These are phyloP conservation scores for Pectinophora gossypiella DNA, from an alignment of 1,140 invertebrate genomes.

Conservation along the genomic window DNA sequence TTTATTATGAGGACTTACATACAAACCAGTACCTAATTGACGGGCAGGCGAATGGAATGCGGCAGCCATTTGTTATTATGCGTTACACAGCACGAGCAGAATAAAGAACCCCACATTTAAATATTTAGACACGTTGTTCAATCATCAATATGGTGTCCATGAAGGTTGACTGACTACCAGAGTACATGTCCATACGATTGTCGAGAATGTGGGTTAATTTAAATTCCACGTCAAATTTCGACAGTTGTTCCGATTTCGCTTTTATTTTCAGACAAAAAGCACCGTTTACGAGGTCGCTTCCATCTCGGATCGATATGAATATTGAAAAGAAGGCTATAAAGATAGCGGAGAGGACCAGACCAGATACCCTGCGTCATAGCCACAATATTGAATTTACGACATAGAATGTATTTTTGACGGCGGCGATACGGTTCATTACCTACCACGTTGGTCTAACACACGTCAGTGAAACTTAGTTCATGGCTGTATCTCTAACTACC, in stretches of 20 bases:
- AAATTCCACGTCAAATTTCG: conserved; percentile 11
- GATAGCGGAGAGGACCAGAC: conserved; percentile 20
- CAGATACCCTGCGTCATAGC: conserved; percentile 16
- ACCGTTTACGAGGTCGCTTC: conserved; percentile 21
- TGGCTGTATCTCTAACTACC: too few species aligned
- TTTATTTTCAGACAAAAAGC: conserved; percentile 19
- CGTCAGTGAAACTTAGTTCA: too few species aligned
- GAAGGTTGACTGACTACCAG: conserved; percentile 6
- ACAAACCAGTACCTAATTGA: conserved; percentile 27
- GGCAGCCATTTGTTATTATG: conserved; percentile 58
- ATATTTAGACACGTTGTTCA: conserved; percentile 45
- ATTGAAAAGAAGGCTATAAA: conserved; percentile 32
- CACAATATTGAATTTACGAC: conserved; percentile 8
- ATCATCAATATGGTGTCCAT: conserved; percentile 30
- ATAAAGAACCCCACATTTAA: conserved; percentile 52
- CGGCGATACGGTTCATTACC: background rate
- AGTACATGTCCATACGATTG: conserved; percentile 14
- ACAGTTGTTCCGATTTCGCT: background rate
- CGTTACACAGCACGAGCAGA: conserved; percentile 37
- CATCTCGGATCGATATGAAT: conserved; percentile 28
- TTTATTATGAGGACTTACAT: conserved; percentile 14
- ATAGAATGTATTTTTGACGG: background rate
- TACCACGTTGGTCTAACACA: too few species aligned
- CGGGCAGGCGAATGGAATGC: conserved; percentile 41
- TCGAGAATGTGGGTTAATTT: conserved; percentile 28